phyloP scores from a whole-genome alignment of 2,113 vertebrate species.

The Alces alces region DNA sequence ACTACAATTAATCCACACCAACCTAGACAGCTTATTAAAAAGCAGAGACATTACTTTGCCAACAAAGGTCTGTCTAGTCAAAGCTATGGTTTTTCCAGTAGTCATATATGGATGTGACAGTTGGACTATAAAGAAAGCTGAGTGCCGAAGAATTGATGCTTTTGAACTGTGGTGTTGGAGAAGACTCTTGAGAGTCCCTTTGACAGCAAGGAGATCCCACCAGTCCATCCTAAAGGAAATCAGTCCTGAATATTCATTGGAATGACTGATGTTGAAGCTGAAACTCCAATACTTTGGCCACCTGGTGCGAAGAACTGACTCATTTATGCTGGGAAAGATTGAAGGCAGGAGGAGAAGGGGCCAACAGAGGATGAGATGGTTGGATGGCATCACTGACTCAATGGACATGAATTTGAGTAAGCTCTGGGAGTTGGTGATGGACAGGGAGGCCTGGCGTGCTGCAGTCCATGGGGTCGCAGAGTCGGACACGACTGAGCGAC shows the following conservation, averaged over 20 bases:
- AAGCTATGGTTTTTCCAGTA: neutral
- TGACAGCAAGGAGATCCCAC: neutral
- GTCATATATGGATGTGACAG: neutral
- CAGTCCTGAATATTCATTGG: neutral
- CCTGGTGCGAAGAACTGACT: neutral
- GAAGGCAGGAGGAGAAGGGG: fast-evolving
- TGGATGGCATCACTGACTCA: neutral
- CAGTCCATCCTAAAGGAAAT: neutral
- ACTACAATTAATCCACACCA: neutral
- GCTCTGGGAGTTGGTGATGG: neutral
- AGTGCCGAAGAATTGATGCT: neutral
- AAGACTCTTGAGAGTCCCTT: neutral
- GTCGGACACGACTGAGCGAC: neutral
- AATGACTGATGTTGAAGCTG: neutral
- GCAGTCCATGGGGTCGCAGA: neutral
- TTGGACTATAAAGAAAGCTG: neutral
- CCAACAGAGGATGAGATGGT: neutral
- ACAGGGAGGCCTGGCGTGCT: neutral
- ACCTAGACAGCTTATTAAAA: neutral
- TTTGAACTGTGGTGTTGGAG: neutral
- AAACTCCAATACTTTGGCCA: neutral
- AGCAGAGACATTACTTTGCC: neutral
- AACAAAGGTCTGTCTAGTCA: neutral
- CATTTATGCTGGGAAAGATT: neutral
- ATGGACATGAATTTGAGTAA: neutral